A percentile compares a stretch with the other conserved stretches of the same genome.
These are phyloP conservation scores for Sylvilagus bachmani DNA, from an alignment of 2,113 vertebrate genomes.

Conservation along the genomic window DNA sequence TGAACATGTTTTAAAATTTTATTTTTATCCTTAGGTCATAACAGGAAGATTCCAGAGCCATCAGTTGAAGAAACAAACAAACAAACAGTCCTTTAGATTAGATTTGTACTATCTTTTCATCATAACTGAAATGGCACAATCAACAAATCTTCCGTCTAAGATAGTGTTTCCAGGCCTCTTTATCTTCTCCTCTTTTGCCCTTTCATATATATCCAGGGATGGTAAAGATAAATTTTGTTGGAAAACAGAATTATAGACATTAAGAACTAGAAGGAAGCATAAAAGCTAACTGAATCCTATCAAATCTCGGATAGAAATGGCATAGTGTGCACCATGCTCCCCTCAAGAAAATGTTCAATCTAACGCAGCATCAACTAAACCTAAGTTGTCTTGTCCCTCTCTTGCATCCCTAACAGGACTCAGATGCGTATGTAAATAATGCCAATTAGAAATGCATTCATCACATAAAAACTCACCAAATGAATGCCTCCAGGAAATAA, in stretches of 20 bases:
- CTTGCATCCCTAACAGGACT: slow-evolving; percentile 32
- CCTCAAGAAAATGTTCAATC: slow-evolving; percentile 25
- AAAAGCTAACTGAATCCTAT: not conserved
- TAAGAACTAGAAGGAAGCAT: slow-evolving; percentile 17
- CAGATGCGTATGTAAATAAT: slow-evolving; percentile 81
- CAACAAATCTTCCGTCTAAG: not conserved
- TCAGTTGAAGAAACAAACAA: not conserved
- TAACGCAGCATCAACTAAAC: not conserved
- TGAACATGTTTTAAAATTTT: not conserved
- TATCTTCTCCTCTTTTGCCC: not conserved
- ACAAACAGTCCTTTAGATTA: not conserved
- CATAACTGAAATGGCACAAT: not conserved
- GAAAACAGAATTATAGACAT: not conserved
- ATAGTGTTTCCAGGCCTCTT: not conserved
- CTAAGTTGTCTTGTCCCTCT: not conserved
- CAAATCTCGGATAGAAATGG: not conserved
- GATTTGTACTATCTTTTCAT: not conserved
- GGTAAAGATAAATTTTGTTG: slow-evolving; percentile 48
- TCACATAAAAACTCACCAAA: slow-evolving; percentile 77
- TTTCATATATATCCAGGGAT: not conserved
- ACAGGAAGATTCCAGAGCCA: not conserved
- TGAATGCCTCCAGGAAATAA: slow-evolving; percentile 78
- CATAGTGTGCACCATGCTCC: not conserved
- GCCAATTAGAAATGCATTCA: slow-evolving; percentile 77
- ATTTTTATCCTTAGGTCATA: not conserved